Base-by-base conservation (phyloP, 53 echinoderm and acorn worm species). In the Pentamera pediparva region DNA sequence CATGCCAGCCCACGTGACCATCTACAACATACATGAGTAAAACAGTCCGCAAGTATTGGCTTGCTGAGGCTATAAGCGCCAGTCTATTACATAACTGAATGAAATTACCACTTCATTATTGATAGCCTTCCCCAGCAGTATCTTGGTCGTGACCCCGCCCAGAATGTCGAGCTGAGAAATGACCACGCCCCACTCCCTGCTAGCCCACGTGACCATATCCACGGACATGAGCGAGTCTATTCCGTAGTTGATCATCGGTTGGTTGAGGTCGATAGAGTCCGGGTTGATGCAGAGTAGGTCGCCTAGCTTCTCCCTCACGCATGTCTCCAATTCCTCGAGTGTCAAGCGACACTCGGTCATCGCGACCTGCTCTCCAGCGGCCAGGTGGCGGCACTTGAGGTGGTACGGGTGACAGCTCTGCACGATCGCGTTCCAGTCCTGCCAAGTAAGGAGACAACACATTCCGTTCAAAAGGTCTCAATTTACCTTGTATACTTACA, bases 161-260 rank as follows among this genome's bases (percentile, higher is more conserved):
- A 92, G 73, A 56, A 92, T 94, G 51, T 94, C 94, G 43, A 90
- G 69, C 56, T 94, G 94, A n/a, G 94, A 90, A 24, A 94, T 90
- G 77, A 78, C 85, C 34, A 92, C 92, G 59, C 69, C 82, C 52
- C 85, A 89, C 54, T 81, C 86, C 38, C 86, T 84, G 35, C 86
- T 90, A 8, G 94, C 94, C 94, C 94, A 94, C 37, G 84, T 90
- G 20, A 94, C 94, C 94, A 94, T 87, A 78, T 94, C 94, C 25
- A 94, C 81, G 37, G 94, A 90, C 75, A 94, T 87, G 82, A 94
- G 81, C 28, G 94, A 94, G 45, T 94, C 94, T 70, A 94, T 89
- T 0, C 90, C 94, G 61, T 87, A 90, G 87, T 90, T 90, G 58
- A 94, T 90, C 94, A 94, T 94, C 12, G 94, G 90, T 62, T 90